Evolutionary conservation across 2,888 invertebrate genomes (phyloP), one percentile per base, ranked within the genome.

Genomic region (Crocallis elinguaria): DNA sequence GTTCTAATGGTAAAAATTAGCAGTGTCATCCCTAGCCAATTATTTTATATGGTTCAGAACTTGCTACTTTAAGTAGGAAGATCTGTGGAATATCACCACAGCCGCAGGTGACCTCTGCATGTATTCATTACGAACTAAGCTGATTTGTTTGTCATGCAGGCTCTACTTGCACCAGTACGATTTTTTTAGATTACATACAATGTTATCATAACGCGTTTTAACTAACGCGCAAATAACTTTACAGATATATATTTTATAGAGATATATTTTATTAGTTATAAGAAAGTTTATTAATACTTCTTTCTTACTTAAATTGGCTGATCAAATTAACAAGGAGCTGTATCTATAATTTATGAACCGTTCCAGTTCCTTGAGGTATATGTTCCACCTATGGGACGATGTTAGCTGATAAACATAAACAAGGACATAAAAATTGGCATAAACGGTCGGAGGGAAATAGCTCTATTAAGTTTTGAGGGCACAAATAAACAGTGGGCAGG

Each of bases 381-480:
- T 16, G 14, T 39, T 39, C 16, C 14, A 27, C 9, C n/a, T 19
- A 9, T 5, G n/a, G 16, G 13, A 33, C 23, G 21, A 38, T 29
- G 45, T 46, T 37, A 41, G 14, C 21, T 29, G 32, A 46, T 42
- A 32, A 25, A 48, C 38, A 32, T 43, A 42, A 53, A 48, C 43
- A 49, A 43, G 16, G 14, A 12, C 27, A 48, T 53, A 53, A 48
- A 46, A 53, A 38, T 17, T 29, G 43, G 5, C 43, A 53, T 53
- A 53, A 48, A 53, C 23, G 48, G 13, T 12, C 25, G 21, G 27
- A 45, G 29, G 13, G 21, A 23, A 43, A 48, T 12, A 43, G 8
- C 37, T 48, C 45, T 38, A 48, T 48, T 48, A 33, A 19, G 17
- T 19, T 41, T 7, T 23, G 43, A 23, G 11, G 16, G 41, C 42